These are phyloP conservation scores for Slavum lentiscoides DNA, from an alignment of 2,888 invertebrate genomes.

Conservation along the genomic window DNA sequence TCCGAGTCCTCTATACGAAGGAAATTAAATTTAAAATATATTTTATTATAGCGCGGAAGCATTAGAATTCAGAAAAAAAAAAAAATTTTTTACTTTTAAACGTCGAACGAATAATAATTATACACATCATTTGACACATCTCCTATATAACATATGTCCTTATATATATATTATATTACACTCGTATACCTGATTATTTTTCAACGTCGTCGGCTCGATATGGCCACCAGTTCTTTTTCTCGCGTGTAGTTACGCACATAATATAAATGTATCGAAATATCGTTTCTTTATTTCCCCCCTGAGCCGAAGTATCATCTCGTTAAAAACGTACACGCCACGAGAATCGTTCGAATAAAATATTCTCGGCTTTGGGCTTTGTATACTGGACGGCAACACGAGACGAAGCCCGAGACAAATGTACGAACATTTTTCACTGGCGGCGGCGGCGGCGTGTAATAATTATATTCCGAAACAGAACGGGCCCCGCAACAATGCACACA, in stretches of 20 bases:
- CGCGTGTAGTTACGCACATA: too few relatives aligned
- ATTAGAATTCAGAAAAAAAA: too few relatives aligned
- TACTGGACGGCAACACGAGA: neutral
- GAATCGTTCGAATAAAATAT: slow-evolving; percentile 2
- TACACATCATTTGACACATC: too few relatives aligned
- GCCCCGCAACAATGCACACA: neutral
- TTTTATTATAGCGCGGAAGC: too few relatives aligned
- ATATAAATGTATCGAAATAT: too few relatives aligned
- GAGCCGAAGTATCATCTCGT: slow-evolving; percentile 8
- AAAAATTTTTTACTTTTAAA: too few relatives aligned
- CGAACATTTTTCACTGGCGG: slow-evolving; percentile 39
- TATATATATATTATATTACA: neutral
- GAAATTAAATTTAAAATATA: too few relatives aligned
- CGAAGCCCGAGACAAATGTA: slow-evolving; percentile 8
- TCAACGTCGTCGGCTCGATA: neutral
- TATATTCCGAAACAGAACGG: slow-evolving; percentile 19
- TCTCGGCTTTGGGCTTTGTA: neutral
- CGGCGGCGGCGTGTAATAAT: slow-evolving; percentile 26
- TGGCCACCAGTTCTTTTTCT: neutral
- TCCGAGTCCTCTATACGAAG: too few relatives aligned
- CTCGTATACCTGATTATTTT: slow-evolving; percentile 31
- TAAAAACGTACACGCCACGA: neutral
- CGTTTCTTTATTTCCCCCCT: too few relatives aligned
- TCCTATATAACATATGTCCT: too few relatives aligned
- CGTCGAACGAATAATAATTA: too few relatives aligned